A percentile compares a stretch with the other conserved stretches of the same genome.
Evolutionary conservation across 2,113 vertebrate species (phyloP).

Genomic region (Hemibagrus wyckioides): DNA sequence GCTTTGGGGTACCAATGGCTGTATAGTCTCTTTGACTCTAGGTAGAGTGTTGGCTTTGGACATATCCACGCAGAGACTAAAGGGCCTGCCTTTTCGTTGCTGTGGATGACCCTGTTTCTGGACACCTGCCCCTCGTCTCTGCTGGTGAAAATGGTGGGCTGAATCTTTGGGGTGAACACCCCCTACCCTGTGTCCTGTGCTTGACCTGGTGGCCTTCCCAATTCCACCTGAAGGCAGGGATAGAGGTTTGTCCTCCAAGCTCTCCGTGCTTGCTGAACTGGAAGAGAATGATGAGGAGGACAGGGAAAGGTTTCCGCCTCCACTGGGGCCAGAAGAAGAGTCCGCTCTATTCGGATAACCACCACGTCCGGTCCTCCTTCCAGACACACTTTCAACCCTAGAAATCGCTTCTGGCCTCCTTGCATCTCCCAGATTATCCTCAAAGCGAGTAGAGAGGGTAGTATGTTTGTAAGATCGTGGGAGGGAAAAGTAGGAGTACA

Average conservation of each 20-base stretch:
- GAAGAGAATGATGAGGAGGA: conserved; percentile 82
- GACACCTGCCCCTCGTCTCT: conserved; percentile 64
- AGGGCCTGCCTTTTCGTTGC: conserved; percentile 67
- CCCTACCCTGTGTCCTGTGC: conserved; percentile 64
- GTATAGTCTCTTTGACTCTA: conserved; percentile 69
- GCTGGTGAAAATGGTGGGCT: conserved; percentile 65
- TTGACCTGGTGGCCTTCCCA: conserved; percentile 65
- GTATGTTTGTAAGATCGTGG: conserved; percentile 75
- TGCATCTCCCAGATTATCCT: conserved; percentile 72
- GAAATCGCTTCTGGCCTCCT: conserved; percentile 63
- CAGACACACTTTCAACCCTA: conserved; percentile 53
- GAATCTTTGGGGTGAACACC: conserved; percentile 67
- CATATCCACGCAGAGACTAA: conserved; percentile 69
- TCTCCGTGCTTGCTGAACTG: conserved; percentile 82
- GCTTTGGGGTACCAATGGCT: conserved; percentile 61
- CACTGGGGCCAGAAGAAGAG: conserved; percentile 59
- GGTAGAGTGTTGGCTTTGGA: conserved; percentile 77
- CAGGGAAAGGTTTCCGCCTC: conserved; percentile 70
- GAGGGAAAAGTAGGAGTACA: conserved; percentile 75
- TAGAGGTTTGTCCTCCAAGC: conserved; percentile 75
- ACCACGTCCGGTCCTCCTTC: conserved; percentile 57
- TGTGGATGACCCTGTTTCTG: conserved; percentile 68
- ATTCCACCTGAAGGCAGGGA: conserved; percentile 62
- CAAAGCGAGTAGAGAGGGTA: conserved; percentile 66
- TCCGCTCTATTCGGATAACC: conserved; percentile 70